phyloP scores from a whole-genome alignment of 1,140 invertebrate genomes.

The Diabrotica undecimpunctata region DNA sequence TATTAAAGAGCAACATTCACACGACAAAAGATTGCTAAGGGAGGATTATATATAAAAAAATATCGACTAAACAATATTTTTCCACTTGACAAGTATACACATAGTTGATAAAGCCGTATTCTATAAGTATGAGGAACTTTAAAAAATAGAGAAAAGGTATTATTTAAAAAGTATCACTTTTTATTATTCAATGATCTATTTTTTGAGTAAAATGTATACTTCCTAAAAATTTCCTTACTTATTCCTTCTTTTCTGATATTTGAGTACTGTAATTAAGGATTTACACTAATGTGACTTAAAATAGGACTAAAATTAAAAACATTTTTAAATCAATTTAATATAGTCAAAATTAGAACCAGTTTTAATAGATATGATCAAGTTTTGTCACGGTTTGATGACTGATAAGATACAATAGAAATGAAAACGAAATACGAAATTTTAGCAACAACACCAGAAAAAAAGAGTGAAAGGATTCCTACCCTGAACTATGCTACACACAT shows the following conservation, averaged over 20 bases:
- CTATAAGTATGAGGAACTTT: not conserved
- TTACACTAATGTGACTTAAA: too few relatives aligned
- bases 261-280: not conserved
- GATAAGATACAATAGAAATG: too few relatives aligned
- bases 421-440: too few relatives aligned
- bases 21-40: conserved; percentile 4
- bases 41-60: not conserved
- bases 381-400: too few relatives aligned
- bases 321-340: too few relatives aligned
- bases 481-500: too few relatives aligned
- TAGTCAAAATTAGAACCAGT: too few relatives aligned
- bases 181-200: not conserved
- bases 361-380: too few relatives aligned
- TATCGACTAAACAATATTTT: conserved; percentile 6
- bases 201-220: not conserved
- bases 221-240: not conserved
- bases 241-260: not conserved
- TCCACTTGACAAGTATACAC: conserved; percentile 12
- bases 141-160: not conserved
- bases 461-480: too few relatives aligned
- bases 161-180: not conserved
- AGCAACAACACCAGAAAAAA: too few relatives aligned
- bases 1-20: conserved; percentile 1
- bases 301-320: too few relatives aligned
- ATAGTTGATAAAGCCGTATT: conserved; percentile 3